Base-by-base conservation (phyloP, 2,888 invertebrate genomes). In the Hirudinaria manillensis region DNA sequence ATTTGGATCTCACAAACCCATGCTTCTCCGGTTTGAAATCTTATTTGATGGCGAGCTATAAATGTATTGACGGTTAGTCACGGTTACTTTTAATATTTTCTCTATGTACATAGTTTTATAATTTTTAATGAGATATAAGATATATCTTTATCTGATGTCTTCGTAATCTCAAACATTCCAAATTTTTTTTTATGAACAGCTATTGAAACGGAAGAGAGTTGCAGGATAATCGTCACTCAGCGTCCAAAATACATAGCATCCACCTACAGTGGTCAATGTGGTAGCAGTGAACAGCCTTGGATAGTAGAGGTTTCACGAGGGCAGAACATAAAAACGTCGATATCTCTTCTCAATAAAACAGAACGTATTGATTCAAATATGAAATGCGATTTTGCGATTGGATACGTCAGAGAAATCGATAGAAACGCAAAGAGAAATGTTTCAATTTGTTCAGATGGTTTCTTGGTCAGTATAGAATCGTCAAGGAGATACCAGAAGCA, bases 21-120 rank as follows among this genome's bases (percentile, higher is more conserved):
- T 56, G 56, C 13, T 56, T 56, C 13, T 27, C 56, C 13, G 56
- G 56, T 4, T 4, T 56, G 21, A 56, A 56, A 27, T 56, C 56
- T 27, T 56, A 56, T 27, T 27, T 56, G 56, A 27, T 24, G 56
- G 56, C 56, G 27, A 56, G 56, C 56, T 56, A 56, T 27, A 56
- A 27, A 56, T 56, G 56, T 27, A 56, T 56, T 27, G 27, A 56
- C 13, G 56, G 56, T 56, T 24, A 56, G 56, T n/a, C n/a, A n/a
- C n/a, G n/a, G n/a, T n/a, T n/a, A n/a, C n/a, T n/a, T 27, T 21
- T 4, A 56, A 24, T 36, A 36, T n/a, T n/a, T n/a, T n/a, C n/a
- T n/a, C n/a, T n/a, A n/a, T n/a, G n/a, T n/a, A n/a, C n/a, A n/a
- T n/a, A n/a, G n/a, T n/a, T n/a, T n/a, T n/a, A n/a, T n/a, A n/a